A percentile compares a stretch with the other conserved stretches of the same genome.
Conservation (phyloP, 2,113 vertebrate species). For the Neoarius graeffei region DNA sequence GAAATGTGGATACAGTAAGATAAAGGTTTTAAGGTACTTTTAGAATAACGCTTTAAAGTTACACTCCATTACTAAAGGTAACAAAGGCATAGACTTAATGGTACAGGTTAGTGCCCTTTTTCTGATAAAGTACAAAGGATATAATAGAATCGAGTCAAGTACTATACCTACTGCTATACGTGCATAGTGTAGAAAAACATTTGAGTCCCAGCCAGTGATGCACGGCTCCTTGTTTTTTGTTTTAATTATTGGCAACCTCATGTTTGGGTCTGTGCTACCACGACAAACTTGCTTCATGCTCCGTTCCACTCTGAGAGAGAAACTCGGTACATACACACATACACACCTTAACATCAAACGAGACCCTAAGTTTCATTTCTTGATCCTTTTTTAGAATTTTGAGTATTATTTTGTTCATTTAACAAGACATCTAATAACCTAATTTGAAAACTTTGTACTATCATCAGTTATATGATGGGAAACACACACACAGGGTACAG, state of each 20-base stretch:
- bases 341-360: background rate
- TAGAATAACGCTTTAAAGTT: background rate
- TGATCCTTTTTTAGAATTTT: background rate
- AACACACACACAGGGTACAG: slow-evolving; percentile 28
- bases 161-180: background rate
- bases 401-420: background rate
- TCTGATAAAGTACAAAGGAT: background rate
- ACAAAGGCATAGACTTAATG: background rate
- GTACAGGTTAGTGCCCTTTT: background rate
- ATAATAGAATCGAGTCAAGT: background rate
- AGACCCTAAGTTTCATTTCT: background rate
- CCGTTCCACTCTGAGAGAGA: background rate
- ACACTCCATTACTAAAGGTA: background rate
- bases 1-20: background rate
- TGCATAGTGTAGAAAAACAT: background rate
- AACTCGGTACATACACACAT: background rate
- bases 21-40: background rate
- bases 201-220: background rate
- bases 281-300: background rate
- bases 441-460: background rate
- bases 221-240: background rate
- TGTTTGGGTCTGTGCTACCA: background rate
- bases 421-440: background rate
- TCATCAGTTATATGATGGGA: background rate
- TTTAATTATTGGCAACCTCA: background rate